These are phyloP conservation scores for Gonocerus acuteangulatus DNA, from an alignment of 2,888 invertebrate species.

Conservation along the genomic window DNA sequence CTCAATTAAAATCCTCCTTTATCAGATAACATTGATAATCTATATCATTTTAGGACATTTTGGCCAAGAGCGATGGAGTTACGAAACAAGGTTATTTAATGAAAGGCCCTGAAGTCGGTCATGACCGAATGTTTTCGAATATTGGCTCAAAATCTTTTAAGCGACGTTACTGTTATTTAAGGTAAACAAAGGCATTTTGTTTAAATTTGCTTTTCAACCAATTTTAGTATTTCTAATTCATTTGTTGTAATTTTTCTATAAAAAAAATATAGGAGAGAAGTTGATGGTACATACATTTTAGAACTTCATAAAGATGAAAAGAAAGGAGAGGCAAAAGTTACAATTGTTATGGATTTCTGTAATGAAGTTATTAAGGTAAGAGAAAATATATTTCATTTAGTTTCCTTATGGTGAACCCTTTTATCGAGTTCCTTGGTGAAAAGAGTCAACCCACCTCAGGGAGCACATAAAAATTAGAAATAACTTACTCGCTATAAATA, in stretches of 20 bases:
- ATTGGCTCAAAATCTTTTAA: conserved; percentile 90
- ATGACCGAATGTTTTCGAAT: conserved; percentile 83
- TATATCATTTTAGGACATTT: conserved; percentile 39
- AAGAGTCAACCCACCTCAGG: no score
- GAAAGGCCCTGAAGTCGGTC: conserved; percentile 85
- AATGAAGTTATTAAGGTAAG: conserved; percentile 74
- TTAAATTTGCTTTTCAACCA: background rate
- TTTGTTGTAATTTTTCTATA: background rate
- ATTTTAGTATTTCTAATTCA: background rate
- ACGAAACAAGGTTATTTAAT: conserved; percentile 85
- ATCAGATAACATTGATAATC: no score
- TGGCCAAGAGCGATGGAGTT: conserved; percentile 63
- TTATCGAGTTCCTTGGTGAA: no score
- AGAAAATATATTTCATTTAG: no score
- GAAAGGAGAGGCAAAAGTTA: conserved; percentile 81
- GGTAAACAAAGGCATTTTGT: conserved; percentile 36
- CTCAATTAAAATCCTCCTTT: no score
- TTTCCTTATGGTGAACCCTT: background rate
- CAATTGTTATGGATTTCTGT: conserved; percentile 90
- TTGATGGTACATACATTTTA: conserved; percentile 83
- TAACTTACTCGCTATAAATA: no score
- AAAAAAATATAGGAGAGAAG: conserved; percentile 63
- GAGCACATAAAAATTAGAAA: no score
- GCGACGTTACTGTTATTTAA: conserved; percentile 77
- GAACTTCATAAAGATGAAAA: conserved; percentile 91